Evolutionary conservation across 2,888 invertebrate species (phyloP).

Genomic region (Dasypogon diadema): DNA sequence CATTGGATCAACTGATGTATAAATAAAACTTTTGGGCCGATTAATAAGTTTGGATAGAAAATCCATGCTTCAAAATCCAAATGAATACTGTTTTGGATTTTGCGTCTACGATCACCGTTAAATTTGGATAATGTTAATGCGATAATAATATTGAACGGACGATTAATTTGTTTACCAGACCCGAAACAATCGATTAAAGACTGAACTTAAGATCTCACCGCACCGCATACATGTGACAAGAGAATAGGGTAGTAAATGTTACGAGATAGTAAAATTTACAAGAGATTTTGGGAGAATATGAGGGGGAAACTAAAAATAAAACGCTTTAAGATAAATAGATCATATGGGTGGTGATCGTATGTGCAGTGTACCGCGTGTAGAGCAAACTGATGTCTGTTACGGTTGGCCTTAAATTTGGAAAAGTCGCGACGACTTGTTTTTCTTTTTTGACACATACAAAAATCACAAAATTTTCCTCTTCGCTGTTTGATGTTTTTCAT

Average conservation of each 20-base stretch:
- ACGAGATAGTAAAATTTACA: background rate
- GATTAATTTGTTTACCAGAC: constrained; percentile 46
- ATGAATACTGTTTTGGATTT: background rate
- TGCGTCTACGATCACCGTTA: background rate
- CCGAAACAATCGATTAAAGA: constrained; percentile 25
- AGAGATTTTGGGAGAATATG: constrained; percentile 1
- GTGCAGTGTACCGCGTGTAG: background rate
- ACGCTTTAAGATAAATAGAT: background rate
- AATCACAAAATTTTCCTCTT: background rate
- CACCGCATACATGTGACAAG: constrained; percentile 7
- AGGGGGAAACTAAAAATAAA: constrained; percentile 40
- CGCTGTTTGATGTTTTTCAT: background rate
- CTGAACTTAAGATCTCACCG: constrained; percentile 6
- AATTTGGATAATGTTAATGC: constrained; percentile 20
- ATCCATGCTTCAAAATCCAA: constrained; percentile 61
- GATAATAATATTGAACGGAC: constrained; percentile 22
- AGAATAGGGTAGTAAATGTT: background rate
- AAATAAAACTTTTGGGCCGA: constrained; percentile 63
- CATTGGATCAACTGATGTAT: constrained; percentile 57
- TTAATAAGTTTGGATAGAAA: constrained; percentile 66
- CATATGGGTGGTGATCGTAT: constrained; percentile 4
- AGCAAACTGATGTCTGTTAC: background rate
- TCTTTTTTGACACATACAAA: background rate
- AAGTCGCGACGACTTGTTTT: background rate
- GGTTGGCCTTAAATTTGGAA: background rate